Evolutionary conservation across 2,888 invertebrate genomes (phyloP), one percentile per base, ranked within the genome.

Genomic region (Cosmorhoe ocellata): DNA sequence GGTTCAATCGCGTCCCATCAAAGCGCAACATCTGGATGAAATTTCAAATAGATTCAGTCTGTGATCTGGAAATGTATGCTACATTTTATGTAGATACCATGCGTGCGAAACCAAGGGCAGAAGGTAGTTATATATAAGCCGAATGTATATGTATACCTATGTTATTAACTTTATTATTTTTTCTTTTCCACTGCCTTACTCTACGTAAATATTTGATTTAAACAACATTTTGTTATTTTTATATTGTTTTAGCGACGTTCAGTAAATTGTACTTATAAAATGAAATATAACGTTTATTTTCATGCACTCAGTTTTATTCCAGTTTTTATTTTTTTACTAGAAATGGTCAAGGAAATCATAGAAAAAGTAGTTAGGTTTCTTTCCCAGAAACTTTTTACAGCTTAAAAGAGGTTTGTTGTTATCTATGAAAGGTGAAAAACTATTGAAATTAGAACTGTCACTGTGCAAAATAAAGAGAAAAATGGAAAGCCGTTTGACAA

Each of bases 401-500:
- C n/a, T 22, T n/a, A 2, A 41, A 41, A 12, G 13, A 40, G 47
- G 40, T 36, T 41, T 3, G 5, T 24, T 39, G 22, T 4, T 28
- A 13, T 44, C 30, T 40, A 41, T 31, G 38, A 42, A 24, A 46
- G 30, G 27, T 34, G 27, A 34, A 63, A 63, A 64, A 64, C 70
- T 65, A 72, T 76, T 74, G 68, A 83, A 82, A 83, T 79, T 78
- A 67, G 81, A 84, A 83, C 69, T 77, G 81, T 84, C 84, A 83
- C 63, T 57, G 54, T 58, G 67, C 67, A 58, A 58, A 61, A 63
- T 70, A 74, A 74, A 75, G 73, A 78, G 72, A 80, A 83, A 84
- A 85, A 84, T 82, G 79, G 74, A 80, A 79, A 82, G 77, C 70
- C 71, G 79, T 87, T 86, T 85, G 84, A 86, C 84, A 84, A 83